These are phyloP conservation scores for Lutraria rhynchaena DNA, from an alignment of 1,140 invertebrate species.

Conservation along the genomic window DNA sequence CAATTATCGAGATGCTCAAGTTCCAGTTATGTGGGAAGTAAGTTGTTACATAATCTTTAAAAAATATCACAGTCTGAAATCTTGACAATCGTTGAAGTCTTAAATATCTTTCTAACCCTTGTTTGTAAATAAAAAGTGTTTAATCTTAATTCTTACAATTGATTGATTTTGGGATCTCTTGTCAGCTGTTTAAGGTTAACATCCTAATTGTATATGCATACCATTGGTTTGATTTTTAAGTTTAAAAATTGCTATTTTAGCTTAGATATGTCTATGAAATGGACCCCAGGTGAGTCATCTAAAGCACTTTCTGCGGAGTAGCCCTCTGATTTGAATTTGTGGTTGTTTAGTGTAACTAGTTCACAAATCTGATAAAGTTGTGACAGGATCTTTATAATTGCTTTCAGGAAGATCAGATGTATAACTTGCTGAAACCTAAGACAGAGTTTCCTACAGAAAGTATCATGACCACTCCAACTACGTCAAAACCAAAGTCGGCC, in stretches of 20 bases:
- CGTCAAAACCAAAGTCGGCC: constrained; percentile 29
- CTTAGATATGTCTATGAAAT: too few species aligned
- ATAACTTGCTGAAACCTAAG: constrained; percentile 64
- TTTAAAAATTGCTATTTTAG: too few species aligned
- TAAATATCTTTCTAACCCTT: too few species aligned
- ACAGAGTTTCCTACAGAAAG: constrained; percentile 50
- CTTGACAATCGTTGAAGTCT: background rate
- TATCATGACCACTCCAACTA: background rate
- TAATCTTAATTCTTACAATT: background rate
- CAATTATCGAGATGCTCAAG: constrained; percentile 75
- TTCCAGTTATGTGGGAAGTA: constrained; percentile 81
- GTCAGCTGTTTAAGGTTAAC: too few species aligned
- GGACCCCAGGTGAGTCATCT: too few species aligned
- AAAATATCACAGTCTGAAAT: background rate
- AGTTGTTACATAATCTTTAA: background rate
- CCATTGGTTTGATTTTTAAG: too few species aligned
- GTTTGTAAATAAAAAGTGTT: too few species aligned
- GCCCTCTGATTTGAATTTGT: too few species aligned
- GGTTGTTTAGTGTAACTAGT: too few species aligned
- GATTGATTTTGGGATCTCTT: background rate
- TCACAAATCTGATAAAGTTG: too few species aligned
- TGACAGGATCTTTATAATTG: background rate
- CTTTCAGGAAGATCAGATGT: constrained; percentile 74
- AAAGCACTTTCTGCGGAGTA: too few species aligned
- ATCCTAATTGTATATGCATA: background rate